Percentiles rank a stretch among this genome's conserved stretches.
Evolutionary conservation across 2,888 invertebrate species (phyloP).

Genomic region (Hanleya hanleyi): DNA sequence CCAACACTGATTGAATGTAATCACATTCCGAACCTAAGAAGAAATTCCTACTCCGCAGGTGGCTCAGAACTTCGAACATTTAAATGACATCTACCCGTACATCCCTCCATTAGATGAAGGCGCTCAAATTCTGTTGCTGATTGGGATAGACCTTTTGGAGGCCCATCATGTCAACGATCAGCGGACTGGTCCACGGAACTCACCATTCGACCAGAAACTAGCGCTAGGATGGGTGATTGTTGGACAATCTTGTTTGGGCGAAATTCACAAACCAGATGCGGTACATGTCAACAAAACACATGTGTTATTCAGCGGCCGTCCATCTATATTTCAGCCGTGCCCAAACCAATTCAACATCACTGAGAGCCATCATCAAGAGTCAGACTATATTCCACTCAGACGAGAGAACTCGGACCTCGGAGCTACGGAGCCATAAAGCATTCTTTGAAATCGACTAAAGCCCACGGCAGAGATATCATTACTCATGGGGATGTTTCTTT

Average conservation of each 20-base stretch:
- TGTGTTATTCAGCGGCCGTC: constrained; percentile 13
- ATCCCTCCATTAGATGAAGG: constrained; percentile 20
- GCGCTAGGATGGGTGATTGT: constrained; percentile 25
- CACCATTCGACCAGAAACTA: constrained; percentile 26
- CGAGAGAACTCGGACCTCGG: background rate
- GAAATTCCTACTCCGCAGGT: constrained; percentile 37
- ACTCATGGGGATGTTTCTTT: no score
- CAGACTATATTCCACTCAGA: no score
- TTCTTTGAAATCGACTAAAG: background rate
- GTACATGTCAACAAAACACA: constrained; percentile 22
- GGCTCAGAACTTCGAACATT: constrained; percentile 18
- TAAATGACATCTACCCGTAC: constrained; percentile 6
- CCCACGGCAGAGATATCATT: no score
- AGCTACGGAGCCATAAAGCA: background rate
- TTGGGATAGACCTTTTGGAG: constrained; percentile 29
- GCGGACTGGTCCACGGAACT: constrained; percentile 13
- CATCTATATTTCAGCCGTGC: constrained; percentile 31
- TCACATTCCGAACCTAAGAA: constrained; percentile 26
- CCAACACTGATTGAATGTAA: constrained; percentile 30
- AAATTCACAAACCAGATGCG: constrained; percentile 17
- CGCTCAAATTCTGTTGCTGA: constrained; percentile 20
- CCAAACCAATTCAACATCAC: constrained; percentile 15
- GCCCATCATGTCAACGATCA: constrained; percentile 27
- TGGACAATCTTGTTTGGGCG: constrained; percentile 20
- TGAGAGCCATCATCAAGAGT: constrained; percentile 1